Base-by-base conservation (phyloP, 2,113 vertebrate genomes). In the Plotosus lineatus region DNA sequence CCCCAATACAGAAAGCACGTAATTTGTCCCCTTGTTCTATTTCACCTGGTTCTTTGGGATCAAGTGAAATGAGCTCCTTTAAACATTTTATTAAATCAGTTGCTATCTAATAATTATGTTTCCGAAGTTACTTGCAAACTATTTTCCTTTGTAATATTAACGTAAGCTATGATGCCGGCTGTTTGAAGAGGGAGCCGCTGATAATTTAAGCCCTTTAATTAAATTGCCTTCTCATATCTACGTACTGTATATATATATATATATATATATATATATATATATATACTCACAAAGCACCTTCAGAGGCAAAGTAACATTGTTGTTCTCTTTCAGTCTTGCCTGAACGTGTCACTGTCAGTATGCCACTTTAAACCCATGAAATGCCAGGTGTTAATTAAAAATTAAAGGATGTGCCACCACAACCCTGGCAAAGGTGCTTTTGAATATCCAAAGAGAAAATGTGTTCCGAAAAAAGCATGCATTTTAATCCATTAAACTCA, bases 361-460 rank as follows among this genome's bases (percentile, higher is more conserved):
- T 15, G 55, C 63, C 68, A 73, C 61, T 75, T 82, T 85, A 36
- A 79, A 81, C 75, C 76, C 50, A 31, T 75, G 72, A 81, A 81
- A 74, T 74, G 78, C 26, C 66, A 81, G 65, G 81, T 48, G 86
- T 44, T 87, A 87, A 83, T 85, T 83, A 84, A 72, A 87, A 72
- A 74, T 42, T 48, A 19, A 63, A 40, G 33, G 46, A 46, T 38
- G 82, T 40, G 78, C 51, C 74, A 76, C 38, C n/a, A 44, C 44
- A 56, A 28, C 2, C 55, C 38, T 75, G 6, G 36, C 23, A 40
- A 46, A 71, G 68, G 31, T 61, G 60, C 60, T 65, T 65, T 21
- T 65, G 61, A 72, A 51, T 51, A 73, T 51, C 50, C 69, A 73
- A 26, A 73, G 46, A 51, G 51, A 28, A 73, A 73, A 51, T 36